phyloP scores from a whole-genome alignment of 2,888 invertebrate species.

The Noctua pronuba region DNA sequence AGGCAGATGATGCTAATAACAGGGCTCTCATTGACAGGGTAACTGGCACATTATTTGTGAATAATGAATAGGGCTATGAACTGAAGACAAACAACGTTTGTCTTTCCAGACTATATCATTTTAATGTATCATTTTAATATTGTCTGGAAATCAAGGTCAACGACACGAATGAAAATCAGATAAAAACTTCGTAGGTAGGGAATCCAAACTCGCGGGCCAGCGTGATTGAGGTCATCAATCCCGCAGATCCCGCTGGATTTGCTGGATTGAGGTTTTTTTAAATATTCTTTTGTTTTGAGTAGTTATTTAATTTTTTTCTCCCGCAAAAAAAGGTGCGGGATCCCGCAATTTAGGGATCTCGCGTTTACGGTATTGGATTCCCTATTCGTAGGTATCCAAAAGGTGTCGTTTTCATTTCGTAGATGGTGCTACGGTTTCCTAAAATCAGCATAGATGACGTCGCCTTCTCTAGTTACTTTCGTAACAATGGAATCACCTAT shows the following conservation, averaged over 20 bases:
- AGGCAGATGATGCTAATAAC: neutral
- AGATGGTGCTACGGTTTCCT: neutral
- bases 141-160: neutral
- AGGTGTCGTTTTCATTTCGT: neutral
- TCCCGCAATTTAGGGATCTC: no score
- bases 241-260: no score
- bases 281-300: no score
- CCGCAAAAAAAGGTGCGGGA: no score
- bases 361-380: no score
- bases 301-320: no score
- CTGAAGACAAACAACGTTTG: slow-evolving; percentile 5
- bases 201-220: no score
- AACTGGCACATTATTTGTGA: slow-evolving; percentile 1
- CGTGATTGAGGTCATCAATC: no score
- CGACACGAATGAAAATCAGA: neutral
- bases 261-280: no score
- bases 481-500: neutral
- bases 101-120: no score
- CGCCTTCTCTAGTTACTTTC: neutral
- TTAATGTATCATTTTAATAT: neutral
- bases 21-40: neutral
- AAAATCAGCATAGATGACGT: neutral
- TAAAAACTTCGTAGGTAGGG: neutral
- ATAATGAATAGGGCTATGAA: slow-evolving; percentile 7
- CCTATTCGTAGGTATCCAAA: neutral